These are phyloP conservation scores for Diarsia mendica DNA, from an alignment of 2,888 invertebrate genomes.

Conservation along the genomic window DNA sequence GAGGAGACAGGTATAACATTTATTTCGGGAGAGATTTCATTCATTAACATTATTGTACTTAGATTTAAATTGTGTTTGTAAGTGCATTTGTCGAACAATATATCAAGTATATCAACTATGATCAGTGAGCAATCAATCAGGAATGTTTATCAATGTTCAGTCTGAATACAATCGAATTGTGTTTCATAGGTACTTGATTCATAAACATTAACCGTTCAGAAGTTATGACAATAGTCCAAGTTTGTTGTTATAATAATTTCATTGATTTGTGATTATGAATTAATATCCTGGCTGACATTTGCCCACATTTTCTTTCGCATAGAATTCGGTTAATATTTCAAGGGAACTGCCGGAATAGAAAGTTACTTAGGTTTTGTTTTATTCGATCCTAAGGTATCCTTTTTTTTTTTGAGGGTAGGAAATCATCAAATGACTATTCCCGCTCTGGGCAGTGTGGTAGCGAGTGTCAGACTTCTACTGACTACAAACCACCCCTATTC, in stretches of 20 bases:
- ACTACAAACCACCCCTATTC: no score
- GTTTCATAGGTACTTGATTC: constrained; percentile 18
- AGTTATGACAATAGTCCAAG: constrained; percentile 10
- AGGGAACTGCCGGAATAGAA: background rate
- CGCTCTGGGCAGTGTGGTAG: no score
- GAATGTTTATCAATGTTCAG: constrained; percentile 44
- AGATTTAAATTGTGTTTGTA: constrained; percentile 68
- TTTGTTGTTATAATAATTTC: background rate
- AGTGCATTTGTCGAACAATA: constrained; percentile 69
- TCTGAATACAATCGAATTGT: constrained; percentile 43
- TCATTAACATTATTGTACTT: constrained; percentile 69
- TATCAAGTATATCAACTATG: constrained; percentile 60
- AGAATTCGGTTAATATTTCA: background rate
- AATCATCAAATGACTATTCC: no score
- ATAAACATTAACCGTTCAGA: constrained; percentile 14
- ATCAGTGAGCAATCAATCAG: constrained; percentile 63
- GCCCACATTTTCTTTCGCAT: background rate
- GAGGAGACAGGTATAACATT: constrained; percentile 49
- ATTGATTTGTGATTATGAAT: constrained; percentile 2
- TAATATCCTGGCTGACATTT: background rate
- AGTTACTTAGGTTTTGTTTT: no score
- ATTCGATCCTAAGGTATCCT: background rate
- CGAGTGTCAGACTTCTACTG: no score
- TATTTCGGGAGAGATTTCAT: constrained; percentile 62
- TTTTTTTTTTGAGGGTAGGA: no score